phyloP scores from a whole-genome alignment of 2,113 vertebrate genomes.

The Clarias magur region DNA sequence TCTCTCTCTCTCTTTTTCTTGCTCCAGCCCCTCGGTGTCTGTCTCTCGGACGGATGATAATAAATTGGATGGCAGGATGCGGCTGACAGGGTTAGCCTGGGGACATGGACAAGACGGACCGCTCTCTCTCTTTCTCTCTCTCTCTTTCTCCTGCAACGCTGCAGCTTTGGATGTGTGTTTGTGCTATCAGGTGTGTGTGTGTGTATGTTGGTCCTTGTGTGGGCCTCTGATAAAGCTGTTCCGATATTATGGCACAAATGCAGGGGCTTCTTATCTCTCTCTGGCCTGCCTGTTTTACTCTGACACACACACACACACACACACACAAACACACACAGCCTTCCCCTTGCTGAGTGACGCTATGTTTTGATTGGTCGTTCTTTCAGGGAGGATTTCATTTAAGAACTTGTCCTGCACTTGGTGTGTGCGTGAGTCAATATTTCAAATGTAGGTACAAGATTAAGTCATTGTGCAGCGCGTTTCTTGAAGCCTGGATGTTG shows the following conservation, averaged over 20 bases:
- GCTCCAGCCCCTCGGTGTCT: not conserved
- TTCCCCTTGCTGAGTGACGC: not conserved
- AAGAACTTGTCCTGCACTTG: not conserved
- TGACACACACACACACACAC: not conserved
- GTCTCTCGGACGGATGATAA: slow-evolving; percentile 38
- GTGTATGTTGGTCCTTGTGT: slow-evolving; percentile 33
- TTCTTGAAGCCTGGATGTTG: not conserved
- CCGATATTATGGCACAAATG: slow-evolving; percentile 66
- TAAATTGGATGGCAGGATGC: slow-evolving; percentile 51
- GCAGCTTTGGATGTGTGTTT: not conserved
- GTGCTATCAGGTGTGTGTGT: slow-evolving; percentile 34
- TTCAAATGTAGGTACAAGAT: not conserved
- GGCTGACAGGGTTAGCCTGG: slow-evolving; percentile 44
- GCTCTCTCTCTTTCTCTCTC: slow-evolving; percentile 36
- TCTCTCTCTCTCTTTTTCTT: not conserved
- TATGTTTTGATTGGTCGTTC: not conserved
- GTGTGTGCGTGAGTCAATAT: not conserved
- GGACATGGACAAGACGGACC: slow-evolving; percentile 21
- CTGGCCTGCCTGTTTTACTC: slow-evolving; percentile 51
- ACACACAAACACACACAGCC: not conserved
- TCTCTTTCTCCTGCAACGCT: slow-evolving; percentile 10
- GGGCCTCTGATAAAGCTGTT: slow-evolving; percentile 71
- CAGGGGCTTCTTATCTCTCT: slow-evolving; percentile 71
- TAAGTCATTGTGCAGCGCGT: not conserved
- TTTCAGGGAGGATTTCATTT: not conserved